Conservation (phyloP, 2,888 invertebrate genomes). For the Agriopis marginaria region DNA sequence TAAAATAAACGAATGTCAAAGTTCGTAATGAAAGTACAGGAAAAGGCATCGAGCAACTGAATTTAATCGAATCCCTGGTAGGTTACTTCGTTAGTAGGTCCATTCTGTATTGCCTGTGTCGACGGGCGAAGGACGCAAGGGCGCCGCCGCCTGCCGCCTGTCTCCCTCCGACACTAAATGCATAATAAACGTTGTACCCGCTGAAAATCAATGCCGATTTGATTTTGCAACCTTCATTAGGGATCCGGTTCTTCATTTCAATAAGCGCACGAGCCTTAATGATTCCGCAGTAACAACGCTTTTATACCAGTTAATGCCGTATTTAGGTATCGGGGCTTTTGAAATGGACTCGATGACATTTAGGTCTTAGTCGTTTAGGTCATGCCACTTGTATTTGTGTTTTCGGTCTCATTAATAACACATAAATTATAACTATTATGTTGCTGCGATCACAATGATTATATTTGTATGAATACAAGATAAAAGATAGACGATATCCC, state of each 20-base stretch:
- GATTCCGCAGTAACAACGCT: constrained; percentile 79
- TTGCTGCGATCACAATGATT: no score
- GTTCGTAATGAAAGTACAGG: constrained; percentile 49
- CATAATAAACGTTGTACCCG: constrained; percentile 74
- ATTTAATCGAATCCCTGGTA: constrained; percentile 61
- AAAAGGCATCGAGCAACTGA: constrained; percentile 58
- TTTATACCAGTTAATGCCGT: constrained; percentile 79
- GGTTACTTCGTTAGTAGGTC: constrained; percentile 60
- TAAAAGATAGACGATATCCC: constrained; percentile 30
- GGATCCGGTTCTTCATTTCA: constrained; percentile 83
- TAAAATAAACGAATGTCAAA: constrained; percentile 46
- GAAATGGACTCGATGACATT: constrained; percentile 60
- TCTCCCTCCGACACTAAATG: constrained; percentile 69
- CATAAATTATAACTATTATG: constrained; percentile 57
- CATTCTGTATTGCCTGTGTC: constrained; percentile 31
- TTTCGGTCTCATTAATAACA: constrained; percentile 65
- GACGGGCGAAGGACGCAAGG: constrained; percentile 44
- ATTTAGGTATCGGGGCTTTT: constrained; percentile 82
- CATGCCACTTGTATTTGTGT: constrained; percentile 62
- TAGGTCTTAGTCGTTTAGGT: constrained; percentile 60
- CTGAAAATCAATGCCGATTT: constrained; percentile 82
- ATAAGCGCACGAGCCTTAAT: constrained; percentile 79
- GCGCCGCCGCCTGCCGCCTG: constrained; percentile 54
- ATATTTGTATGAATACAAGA: constrained; percentile 4
- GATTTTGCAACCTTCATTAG: constrained; percentile 84